Base-by-base conservation (phyloP, 2,797 vertebrate genomes). In the Tokudaia muenninki region DNA sequence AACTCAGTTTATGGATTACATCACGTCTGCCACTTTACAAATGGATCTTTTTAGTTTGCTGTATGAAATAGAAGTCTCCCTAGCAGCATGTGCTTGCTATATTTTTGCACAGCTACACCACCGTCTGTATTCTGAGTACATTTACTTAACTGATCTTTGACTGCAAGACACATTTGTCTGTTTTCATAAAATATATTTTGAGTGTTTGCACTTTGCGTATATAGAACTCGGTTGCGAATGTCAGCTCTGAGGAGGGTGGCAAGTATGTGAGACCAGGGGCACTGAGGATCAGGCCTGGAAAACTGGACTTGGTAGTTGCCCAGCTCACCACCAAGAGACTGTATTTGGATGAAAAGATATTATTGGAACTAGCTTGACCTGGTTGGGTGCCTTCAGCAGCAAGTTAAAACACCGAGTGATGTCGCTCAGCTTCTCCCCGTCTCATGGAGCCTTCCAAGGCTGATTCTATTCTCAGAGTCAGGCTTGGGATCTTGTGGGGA, bases 351-450 rank as follows among this genome's bases (percentile, higher is more conserved):
- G n/a, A 14, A 74, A 83, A 77, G 47, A 59, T 96, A 91, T 93
- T 95, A 97, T 95, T 93, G 88, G 97, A 95, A 37, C n/a, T 41
- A 55, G 83, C 31, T 31, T 96, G 86, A 50, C 47, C 47, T 57
- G 65, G 3, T 92, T 92, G 57, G 77, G 74, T 94, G 55, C 78
- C 92, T 57, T 91, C 8, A 44, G 90, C 94, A n/a, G 6, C 34
- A 26, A 61, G 74, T 47, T 82, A 55, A 65, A 80, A 89, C 50
- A 90, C 78, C 0, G 44, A 92, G 87, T 65, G 74, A 47, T 1
- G 8, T 89, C 78, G 77, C 72, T 94, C 80, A 12, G 55, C 29
- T 57, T 70, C 74, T 72, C 50, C 44, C 34, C 50, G 57, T 37
- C 77, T 37, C 6, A 26, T 57, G 90, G 94, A 86, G 59, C 79